phyloP scores from a whole-genome alignment of 2,888 invertebrate species.

The Trissonchulus latispiculum region DNA sequence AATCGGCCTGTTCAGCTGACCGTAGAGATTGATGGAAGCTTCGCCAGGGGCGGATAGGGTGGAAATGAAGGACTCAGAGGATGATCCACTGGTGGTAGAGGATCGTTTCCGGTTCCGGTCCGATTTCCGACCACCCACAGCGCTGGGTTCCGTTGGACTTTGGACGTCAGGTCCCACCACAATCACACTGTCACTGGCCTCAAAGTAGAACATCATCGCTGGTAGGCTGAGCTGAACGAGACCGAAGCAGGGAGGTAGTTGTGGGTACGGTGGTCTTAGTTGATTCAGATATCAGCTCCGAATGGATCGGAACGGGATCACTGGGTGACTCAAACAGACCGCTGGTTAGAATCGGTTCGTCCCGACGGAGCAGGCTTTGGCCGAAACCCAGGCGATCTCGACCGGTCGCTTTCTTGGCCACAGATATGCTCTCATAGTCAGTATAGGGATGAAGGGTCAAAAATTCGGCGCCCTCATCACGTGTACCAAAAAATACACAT shows the following conservation, averaged over 20 bases:
- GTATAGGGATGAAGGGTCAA: neutral
- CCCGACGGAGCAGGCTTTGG: slow-evolving; percentile 44
- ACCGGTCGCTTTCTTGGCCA: neutral
- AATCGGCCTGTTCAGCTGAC: slow-evolving; percentile 82
- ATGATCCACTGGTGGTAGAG: neutral
- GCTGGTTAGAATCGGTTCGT: slow-evolving; percentile 40
- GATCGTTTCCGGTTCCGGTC: neutral
- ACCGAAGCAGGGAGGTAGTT: too few relatives aligned
- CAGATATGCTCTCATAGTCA: neutral
- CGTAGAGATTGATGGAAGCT: slow-evolving; percentile 67
- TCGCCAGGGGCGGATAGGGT: neutral
- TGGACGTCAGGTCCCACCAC: too few relatives aligned
- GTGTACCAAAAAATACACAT: slow-evolving; percentile 83
- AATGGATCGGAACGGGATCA: too few relatives aligned
- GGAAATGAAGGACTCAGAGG: neutral
- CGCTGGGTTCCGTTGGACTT: neutral
- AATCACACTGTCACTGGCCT: neutral
- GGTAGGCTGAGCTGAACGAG: too few relatives aligned
- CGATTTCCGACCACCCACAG: neutral
- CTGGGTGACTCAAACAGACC: too few relatives aligned
- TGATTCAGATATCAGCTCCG: too few relatives aligned
- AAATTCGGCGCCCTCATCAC: too few relatives aligned
- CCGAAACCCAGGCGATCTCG: slow-evolving; percentile 47
- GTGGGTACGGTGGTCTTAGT: too few relatives aligned
- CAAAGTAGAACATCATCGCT: too few relatives aligned